Conservation (phyloP, 2,113 vertebrate species). For the Strigops habroptila region DNA sequence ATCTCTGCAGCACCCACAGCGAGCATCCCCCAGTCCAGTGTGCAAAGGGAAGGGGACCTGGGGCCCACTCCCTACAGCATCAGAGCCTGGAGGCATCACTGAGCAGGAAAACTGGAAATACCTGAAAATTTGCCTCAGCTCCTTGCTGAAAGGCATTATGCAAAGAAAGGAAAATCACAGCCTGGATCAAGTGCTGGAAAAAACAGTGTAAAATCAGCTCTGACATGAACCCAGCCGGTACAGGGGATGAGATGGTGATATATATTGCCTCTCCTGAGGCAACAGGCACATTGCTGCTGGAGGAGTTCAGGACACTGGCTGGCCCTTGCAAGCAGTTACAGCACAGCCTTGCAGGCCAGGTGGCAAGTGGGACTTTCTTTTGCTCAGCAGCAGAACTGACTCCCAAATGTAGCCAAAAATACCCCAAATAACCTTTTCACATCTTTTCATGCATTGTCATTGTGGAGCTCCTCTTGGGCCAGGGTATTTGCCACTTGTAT, state of each 20-base stretch:
- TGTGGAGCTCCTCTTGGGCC: background rate
- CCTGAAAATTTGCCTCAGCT: constrained; percentile 38
- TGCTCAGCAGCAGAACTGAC: background rate
- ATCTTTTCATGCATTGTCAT: background rate
- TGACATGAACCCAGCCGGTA: background rate
- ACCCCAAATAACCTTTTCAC: background rate
- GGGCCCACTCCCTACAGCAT: accelerated
- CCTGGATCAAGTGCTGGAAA: background rate
- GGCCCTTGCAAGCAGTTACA: background rate
- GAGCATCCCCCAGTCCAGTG: background rate
- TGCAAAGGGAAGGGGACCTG: background rate
- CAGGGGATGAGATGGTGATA: background rate
- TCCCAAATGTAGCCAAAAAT: background rate
- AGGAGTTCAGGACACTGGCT: background rate
- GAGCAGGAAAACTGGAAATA: constrained; percentile 51
- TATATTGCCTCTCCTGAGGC: background rate
- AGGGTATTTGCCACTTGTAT: background rate
- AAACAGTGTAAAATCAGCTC: constrained; percentile 2
- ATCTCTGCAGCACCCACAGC: background rate
- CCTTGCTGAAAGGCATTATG: background rate
- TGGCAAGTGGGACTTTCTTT: background rate
- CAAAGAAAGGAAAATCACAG: constrained; percentile 11
- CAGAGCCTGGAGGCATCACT: background rate
- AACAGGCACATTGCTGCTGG: background rate
- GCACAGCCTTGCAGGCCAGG: background rate